Evolutionary conservation across 2,888 invertebrate species (phyloP), one percentile per base, ranked within the genome.

Genomic region (Ichneumoninae sp.): DNA sequence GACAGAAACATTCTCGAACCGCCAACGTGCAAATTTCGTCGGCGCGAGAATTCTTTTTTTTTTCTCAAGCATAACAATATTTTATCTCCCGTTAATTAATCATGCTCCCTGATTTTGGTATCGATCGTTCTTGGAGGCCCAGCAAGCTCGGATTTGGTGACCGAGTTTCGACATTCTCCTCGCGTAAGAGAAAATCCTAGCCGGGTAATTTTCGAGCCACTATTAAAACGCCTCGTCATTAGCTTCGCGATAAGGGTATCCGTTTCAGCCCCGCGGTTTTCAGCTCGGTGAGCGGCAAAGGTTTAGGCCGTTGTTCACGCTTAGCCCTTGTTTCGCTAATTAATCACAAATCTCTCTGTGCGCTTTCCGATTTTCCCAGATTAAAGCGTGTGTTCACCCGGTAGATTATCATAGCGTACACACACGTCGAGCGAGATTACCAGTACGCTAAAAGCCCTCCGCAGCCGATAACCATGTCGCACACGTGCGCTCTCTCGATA

Each of bases 101-200:
- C 26, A 4, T 47, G 19, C 52, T n/a, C 60, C 57, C n/a, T 68
- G 78, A 26, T 44, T 69, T 72, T 69, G 22, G 44, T 74, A 78
- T 78, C 72, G 82, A 82, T 82, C 68, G 50, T 78, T 52, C 57
- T 40, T 0, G 44, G 13, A 8, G 3, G 10, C 16, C 7, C 26
- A 44, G 60, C 36, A 10, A 60, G 30, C 52, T 66, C 44, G 78
- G 36, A 74, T 66, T 60, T 74, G 69, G 72, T 40, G 82, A 82
- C 60, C 82, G 68, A 66, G 47, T 78, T 82, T 77, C 71, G 54
- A 22, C 54, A 16, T 16, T 77, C 69, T 66, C 77, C 47, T 50
- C 52, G 77, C 60, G 54, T 33, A 36, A 10, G 65, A 47, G 40
- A 68, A 82, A 68, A 82, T 62, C 13, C 13, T 4, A 3, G 50